These are phyloP conservation scores for Spodoptera picta DNA, from an alignment of 2,888 invertebrate species.

Conservation along the genomic window DNA sequence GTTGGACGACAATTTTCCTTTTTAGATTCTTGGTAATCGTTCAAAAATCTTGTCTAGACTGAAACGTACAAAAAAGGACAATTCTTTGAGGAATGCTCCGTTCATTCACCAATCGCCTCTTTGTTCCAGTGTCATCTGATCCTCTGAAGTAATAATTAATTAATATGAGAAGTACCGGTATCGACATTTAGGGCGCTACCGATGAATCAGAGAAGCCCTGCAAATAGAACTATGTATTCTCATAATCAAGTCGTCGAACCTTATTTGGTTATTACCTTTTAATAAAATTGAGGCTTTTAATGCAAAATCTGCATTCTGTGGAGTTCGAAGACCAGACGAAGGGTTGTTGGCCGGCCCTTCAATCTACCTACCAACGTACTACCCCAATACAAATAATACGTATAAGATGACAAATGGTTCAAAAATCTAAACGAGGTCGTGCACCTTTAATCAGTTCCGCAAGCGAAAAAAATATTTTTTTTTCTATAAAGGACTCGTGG, in stretches of 20 bases:
- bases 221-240: constrained; percentile 8
- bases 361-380: constrained; percentile 46
- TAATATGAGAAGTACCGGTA: too few species aligned
- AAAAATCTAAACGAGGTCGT: constrained; percentile 67
- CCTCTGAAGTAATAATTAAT: too few species aligned
- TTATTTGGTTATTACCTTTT: constrained; percentile 22
- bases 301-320: constrained; percentile 51
- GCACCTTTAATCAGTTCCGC: constrained; percentile 72
- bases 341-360: constrained; percentile 64
- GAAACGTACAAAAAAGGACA: too few species aligned
- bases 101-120: too few species aligned
- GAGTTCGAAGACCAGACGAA: constrained; percentile 64
- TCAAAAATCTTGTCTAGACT: too few species aligned
- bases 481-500: constrained; percentile 68
- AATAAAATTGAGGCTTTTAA: constrained; percentile 37
- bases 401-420: constrained; percentile 58
- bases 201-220: constrained; percentile 21
- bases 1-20: too few species aligned
- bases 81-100: too few species aligned
- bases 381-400: constrained; percentile 57
- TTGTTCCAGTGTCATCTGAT: too few species aligned
- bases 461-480: constrained; percentile 62
- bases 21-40: too few species aligned
- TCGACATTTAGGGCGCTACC: constrained; percentile 1
- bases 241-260: constrained; percentile 12